Evolutionary conservation across 2,113 vertebrate species (phyloP), one percentile per base, ranked within the genome.

Genomic region (Vombatus ursinus): DNA sequence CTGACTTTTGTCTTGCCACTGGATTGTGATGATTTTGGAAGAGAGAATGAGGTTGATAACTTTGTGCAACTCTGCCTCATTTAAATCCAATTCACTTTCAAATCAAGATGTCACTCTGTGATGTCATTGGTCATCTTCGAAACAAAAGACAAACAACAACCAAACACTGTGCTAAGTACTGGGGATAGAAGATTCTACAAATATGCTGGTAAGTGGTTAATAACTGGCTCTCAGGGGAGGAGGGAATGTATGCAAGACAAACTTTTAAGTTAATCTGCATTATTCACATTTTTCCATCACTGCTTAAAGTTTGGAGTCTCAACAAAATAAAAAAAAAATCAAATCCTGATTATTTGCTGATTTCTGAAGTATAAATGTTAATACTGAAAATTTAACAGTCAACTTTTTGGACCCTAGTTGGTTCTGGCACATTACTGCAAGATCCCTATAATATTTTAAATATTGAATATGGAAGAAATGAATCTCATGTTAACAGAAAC

Each of bases 331-430:
- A 77, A 44, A 77, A 44, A 90, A n/a, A n/a, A n/a, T n/a, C 7
- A 50, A 92, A 51, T 52, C 44, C 48, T 53, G 31, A 50, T 90
- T 92, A 12, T 68, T 24, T 77, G 19, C 50, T 96, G 50, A 90
- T 94, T 94, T 92, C 14, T 94, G 49, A 94, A 9, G 61, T 48
- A 68, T 23, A 25, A 31, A 77, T 90, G 22, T 90, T 68, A 14
- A 77, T 16, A 90, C 28, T 91, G 3, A 92, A 94, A 94, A 48
- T 61, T 94, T 90, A 68, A n/a, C 44, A 94, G 49, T 90, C n/a
- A 53, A 28, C n/a, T 61, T 14, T 92, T 52, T 53, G 25, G 16
- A 5, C 37, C 37, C 16, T n/a, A n/a, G 31, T 1, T 77, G 37
- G 37, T 5, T 7, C 14, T 77, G 61, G 31, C 1, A 77, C 31